phyloP scores from a whole-genome alignment of 2,113 vertebrate species.

The Elephas maximus region DNA sequence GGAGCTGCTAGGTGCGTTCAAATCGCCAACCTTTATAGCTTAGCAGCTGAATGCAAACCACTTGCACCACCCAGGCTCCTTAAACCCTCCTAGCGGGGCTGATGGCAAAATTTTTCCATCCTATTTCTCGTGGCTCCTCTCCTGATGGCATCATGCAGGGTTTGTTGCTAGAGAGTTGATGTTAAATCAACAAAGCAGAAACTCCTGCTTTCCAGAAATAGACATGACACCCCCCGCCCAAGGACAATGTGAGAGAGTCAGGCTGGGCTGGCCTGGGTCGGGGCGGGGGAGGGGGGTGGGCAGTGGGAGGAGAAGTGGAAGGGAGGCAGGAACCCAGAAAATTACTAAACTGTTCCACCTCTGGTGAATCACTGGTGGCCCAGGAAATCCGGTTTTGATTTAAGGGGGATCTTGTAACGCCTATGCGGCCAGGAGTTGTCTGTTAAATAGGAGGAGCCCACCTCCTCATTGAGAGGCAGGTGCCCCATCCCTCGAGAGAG shows the following conservation, averaged over 20 bases:
- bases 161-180: not conserved
- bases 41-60: not conserved
- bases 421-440: not conserved
- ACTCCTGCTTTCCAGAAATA: not conserved
- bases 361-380: slow-evolving; percentile 65
- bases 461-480: not conserved
- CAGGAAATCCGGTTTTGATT: slow-evolving; percentile 76
- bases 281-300: too few species aligned
- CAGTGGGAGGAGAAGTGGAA: not conserved
- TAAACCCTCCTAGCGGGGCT: not conserved
- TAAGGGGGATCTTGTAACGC: slow-evolving; percentile 56
- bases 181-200: slow-evolving; percentile 29
- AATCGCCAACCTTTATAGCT: not conserved
- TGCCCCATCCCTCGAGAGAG: not conserved
- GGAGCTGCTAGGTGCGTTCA: not conserved
- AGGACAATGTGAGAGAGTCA: not conserved
- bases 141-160: not conserved
- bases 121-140: not conserved
- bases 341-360: slow-evolving; percentile 60
- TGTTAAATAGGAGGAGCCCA: slow-evolving; percentile 26
- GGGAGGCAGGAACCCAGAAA: slow-evolving; percentile 54
- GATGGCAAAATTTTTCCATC: not conserved
- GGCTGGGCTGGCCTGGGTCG: not conserved
- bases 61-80: not conserved
- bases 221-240: not conserved